Percentiles rank a stretch among this genome's conserved stretches.
Conservation (phyloP, 2,888 invertebrate species). For the Platerodrilus igneus region DNA sequence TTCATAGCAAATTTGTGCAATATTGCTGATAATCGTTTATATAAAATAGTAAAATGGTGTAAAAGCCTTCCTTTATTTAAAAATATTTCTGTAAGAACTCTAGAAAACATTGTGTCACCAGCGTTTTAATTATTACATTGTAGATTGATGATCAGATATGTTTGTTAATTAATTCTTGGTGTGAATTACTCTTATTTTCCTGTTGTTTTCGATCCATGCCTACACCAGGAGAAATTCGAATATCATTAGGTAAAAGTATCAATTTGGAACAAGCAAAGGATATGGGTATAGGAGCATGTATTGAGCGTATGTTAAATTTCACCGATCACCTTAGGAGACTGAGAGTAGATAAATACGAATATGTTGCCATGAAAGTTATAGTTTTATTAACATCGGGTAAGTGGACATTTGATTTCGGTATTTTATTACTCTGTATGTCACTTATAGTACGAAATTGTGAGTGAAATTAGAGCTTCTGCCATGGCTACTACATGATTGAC, state of each 20-base stretch:
- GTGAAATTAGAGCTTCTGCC: too few species aligned
- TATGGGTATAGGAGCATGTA: slow-evolving; percentile 77
- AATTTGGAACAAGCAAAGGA: slow-evolving; percentile 64
- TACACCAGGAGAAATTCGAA: slow-evolving; percentile 81
- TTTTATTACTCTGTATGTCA: too few species aligned
- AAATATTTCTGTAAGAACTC: slow-evolving; percentile 77
- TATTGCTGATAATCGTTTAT: slow-evolving; percentile 91
- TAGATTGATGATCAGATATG: slow-evolving; percentile 98
- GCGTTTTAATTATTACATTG: slow-evolving; percentile 27
- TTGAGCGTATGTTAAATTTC: slow-evolving; percentile 91
- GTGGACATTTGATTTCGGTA: slow-evolving; percentile 9
- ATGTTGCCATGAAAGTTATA: slow-evolving; percentile 93
- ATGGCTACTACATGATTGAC: too few species aligned
- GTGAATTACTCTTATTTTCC: slow-evolving; percentile 84
- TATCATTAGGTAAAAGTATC: slow-evolving; percentile 59
- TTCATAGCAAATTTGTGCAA: slow-evolving; percentile 86
- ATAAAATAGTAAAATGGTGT: slow-evolving; percentile 98
- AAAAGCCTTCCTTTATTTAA: slow-evolving; percentile 94
- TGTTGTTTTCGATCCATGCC: slow-evolving; percentile 92
- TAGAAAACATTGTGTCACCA: slow-evolving; percentile 6
- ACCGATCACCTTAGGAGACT: slow-evolving; percentile 87
- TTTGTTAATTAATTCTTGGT: slow-evolving; percentile 95
- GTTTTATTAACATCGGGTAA: slow-evolving; percentile 86
- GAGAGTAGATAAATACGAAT: slow-evolving; percentile 91
- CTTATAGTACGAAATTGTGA: too few species aligned